A percentile compares a stretch with the other conserved stretches of the same genome.
phyloP scores from a whole-genome alignment of 2,888 invertebrate species.

The Callyntrura guangdongensis region DNA sequence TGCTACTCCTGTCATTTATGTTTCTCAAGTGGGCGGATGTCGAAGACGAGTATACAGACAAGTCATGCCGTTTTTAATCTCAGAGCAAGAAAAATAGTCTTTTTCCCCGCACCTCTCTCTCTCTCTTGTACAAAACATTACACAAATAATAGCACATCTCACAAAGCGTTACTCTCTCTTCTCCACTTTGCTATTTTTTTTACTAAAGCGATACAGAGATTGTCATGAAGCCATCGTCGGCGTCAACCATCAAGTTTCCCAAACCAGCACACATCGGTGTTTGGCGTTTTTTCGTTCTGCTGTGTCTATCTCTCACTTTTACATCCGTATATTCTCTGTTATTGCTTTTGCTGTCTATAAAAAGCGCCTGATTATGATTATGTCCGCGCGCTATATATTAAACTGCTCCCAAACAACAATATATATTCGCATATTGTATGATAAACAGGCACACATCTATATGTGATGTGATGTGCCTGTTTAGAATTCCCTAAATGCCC shows the following conservation, averaged over 20 bases:
- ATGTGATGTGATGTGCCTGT: slow-evolving; percentile 64
- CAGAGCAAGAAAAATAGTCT: slow-evolving; percentile 29
- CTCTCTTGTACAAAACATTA: slow-evolving; percentile 24
- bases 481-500: slow-evolving; percentile 70
- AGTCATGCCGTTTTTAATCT: slow-evolving; percentile 69
- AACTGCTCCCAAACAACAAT: background rate
- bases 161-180: background rate
- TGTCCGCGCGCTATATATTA: background rate
- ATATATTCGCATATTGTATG: slow-evolving; percentile 35
- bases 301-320: too few species aligned
- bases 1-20: slow-evolving; percentile 68
- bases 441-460: slow-evolving; percentile 41
- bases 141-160: background rate
- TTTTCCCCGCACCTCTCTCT: background rate
- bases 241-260: too few species aligned
- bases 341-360: background rate
- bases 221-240: slow-evolving; percentile 24
- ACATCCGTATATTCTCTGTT: background rate
- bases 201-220: slow-evolving; percentile 17
- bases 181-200: background rate
- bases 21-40: slow-evolving; percentile 75
- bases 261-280: background rate
- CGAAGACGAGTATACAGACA: slow-evolving; percentile 59
- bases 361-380: background rate
- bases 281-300: slow-evolving; percentile 1